Base-by-base conservation (phyloP, 2,113 vertebrate species). In the Poicephalus gulielmi region DNA sequence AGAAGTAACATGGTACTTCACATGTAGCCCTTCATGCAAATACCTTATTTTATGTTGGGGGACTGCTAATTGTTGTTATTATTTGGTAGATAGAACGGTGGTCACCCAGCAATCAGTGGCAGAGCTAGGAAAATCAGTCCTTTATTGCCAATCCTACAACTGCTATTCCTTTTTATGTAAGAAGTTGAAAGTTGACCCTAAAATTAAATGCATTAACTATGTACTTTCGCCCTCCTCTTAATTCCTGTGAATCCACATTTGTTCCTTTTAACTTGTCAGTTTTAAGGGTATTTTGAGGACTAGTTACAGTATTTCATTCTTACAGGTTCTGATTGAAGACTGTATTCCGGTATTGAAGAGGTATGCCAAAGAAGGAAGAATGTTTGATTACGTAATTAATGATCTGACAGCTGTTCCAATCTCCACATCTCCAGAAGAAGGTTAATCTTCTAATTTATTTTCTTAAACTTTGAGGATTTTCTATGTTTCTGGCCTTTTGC, bases 321-420 rank as follows among this genome's bases (percentile, higher is more conserved):
- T 94, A 13, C 22, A 99, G 99, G 98, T 99, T 96, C 97, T 99
- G 46, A 99, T 99, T 70, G 98, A 99, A 95, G 99, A 99, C 96
- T 99, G 99, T 95, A 99, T 99, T 97, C 99, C 99, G 1, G 98
- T 99, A 77, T 97, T 99, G 97, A 99, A 99, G 98, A 99, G 98
- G 96, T 99, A 99, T 94, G 99, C 98, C 92, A 98, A 98, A 98
- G 99, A 99, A 97, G 99, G 99, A 95, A 99, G 98, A 97, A 98
- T 96, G 77, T 99, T 99, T 97, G 99, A 99, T 98, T 99, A 99
- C 76, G 99, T 99, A 93, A 99, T 99, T 96, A 99, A 99, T 97
- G 99, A 99, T 98, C 98, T 99, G 94, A 99, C 99, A 13, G 99
- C 99, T 94, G 98, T 99, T 94, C 99, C 99, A 43, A 99, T 99